Percentiles rank a stretch among this genome's conserved stretches.
phyloP scores from a whole-genome alignment of 2,888 invertebrate species.

The Polyploca ridens region DNA sequence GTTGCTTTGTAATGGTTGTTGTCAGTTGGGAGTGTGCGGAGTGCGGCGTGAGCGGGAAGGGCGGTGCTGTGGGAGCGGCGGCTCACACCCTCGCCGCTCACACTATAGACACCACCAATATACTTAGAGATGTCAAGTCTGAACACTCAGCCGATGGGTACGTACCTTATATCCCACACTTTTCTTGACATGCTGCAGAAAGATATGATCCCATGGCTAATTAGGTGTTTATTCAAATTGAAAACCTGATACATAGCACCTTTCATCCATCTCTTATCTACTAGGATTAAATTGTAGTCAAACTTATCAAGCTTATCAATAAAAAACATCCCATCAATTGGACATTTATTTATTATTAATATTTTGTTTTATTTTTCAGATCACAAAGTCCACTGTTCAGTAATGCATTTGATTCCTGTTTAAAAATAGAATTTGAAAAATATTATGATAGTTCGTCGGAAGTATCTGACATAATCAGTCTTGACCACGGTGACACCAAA shows the following conservation, averaged over 20 bases:
- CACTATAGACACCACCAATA: constrained; percentile 30
- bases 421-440: constrained; percentile 51
- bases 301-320: no score
- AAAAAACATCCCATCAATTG: no score
- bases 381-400: constrained; percentile 54
- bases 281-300: no score
- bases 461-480: constrained; percentile 12
- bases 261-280: no score
- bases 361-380: constrained; percentile 41
- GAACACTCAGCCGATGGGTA: constrained; percentile 55
- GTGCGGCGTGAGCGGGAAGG: constrained; percentile 50
- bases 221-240: no score
- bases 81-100: constrained; percentile 60
- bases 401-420: constrained; percentile 48
- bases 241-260: no score
- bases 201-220: no score
- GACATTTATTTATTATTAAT: background rate
- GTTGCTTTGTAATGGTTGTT: background rate
- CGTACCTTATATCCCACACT: background rate
- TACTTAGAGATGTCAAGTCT: constrained; percentile 49
- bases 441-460: constrained; percentile 47
- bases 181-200: no score
- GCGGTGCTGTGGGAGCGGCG: constrained; percentile 50
- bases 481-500: constrained; percentile 16
- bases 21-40: constrained; percentile 65